Conservation (phyloP, 2,797 vertebrate genomes). For the Poeciliopsis presidionis region DNA sequence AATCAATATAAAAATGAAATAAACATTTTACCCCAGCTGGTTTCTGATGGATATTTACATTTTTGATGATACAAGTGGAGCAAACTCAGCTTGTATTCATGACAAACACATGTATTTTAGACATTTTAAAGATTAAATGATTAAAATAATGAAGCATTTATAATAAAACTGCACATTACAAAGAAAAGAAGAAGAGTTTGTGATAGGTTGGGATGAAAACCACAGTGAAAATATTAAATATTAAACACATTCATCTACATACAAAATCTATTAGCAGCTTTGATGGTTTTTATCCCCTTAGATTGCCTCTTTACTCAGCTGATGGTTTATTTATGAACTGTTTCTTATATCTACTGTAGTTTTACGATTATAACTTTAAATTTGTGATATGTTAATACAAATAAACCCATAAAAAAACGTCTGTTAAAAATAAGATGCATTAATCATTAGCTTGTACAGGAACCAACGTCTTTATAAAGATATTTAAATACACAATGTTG, state of each 20-base stretch:
- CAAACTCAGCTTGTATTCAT: neutral
- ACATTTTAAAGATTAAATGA: neutral
- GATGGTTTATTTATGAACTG: too few relatives aligned
- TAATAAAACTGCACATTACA: neutral
- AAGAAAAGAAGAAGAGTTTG: neutral
- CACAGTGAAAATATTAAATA: neutral
- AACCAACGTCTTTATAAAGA: neutral
- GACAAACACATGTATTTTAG: too few relatives aligned
- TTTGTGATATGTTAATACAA: neutral
- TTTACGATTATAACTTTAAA: neutral
- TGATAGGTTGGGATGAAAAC: neutral
- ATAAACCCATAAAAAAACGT: neutral
- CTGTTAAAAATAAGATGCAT: neutral
- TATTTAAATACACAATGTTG: constrained; percentile 4
- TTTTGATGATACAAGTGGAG: neutral
- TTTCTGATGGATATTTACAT: neutral
- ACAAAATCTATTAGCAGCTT: neutral
- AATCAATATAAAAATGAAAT: neutral
- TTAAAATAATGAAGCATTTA: too few relatives aligned
- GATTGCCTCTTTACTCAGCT: too few relatives aligned
- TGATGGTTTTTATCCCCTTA: neutral
- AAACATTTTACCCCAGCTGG: neutral
- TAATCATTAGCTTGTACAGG: neutral
- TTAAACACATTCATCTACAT: neutral
- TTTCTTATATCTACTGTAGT: neutral